Conservation (phyloP, 2,888 invertebrate genomes). For the Hypomecis atomaria region DNA sequence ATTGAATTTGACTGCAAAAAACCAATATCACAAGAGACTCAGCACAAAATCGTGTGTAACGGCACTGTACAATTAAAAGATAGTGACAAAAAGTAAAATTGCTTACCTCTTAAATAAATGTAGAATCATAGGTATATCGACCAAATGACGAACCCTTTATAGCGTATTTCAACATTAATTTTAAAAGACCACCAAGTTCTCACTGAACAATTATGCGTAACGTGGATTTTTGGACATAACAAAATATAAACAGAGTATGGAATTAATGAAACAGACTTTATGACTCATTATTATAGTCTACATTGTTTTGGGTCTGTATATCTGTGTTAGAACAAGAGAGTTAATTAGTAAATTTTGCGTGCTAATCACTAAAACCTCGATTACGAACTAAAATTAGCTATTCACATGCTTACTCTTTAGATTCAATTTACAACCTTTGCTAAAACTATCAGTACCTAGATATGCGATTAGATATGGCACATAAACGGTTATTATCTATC, state of each 20-base stretch:
- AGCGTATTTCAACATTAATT: background rate
- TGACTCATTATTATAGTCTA: constrained; percentile 5
- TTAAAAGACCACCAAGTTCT: background rate
- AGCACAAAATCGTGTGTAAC: too few relatives aligned
- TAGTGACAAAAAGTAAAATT: too few relatives aligned
- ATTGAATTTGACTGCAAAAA: too few relatives aligned
- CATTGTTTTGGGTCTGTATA: constrained; percentile 10
- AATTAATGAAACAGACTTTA: constrained; percentile 6
- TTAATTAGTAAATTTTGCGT: constrained; percentile 25
- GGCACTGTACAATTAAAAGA: too few relatives aligned
- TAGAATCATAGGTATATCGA: background rate
- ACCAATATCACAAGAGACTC: too few relatives aligned
- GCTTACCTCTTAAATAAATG: too few relatives aligned
- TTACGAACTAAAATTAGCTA: constrained; percentile 41
- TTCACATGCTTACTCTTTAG: constrained; percentile 35
- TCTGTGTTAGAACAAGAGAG: constrained; percentile 7
- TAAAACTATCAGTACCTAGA: constrained; percentile 45
- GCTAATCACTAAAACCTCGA: constrained; percentile 39
- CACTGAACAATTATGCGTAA: background rate
- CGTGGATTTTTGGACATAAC: constrained; percentile 1
- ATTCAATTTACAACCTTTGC: constrained; percentile 34
- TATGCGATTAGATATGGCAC: constrained; percentile 74
- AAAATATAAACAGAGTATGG: constrained; percentile 4
- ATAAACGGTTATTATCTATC: constrained; percentile 76
- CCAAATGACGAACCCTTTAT: background rate